Evolutionary conservation across 2,113 vertebrate genomes (phyloP), one percentile per base, ranked within the genome.

Genomic region (Cynocephalus volans): DNA sequence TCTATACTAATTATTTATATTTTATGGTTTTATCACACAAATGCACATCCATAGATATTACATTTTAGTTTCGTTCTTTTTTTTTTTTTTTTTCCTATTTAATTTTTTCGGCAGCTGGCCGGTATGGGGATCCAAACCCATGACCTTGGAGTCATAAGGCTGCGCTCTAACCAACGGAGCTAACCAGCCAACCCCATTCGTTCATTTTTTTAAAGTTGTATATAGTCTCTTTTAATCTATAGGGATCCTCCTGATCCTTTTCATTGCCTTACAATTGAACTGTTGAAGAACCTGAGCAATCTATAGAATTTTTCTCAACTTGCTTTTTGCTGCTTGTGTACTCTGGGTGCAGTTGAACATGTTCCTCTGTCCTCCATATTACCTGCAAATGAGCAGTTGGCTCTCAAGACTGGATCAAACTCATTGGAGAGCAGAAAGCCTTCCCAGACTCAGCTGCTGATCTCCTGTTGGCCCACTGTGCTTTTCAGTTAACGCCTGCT

Each of bases 21-120:
- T 85, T 90, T 79, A 87, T 62, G 52, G 41, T 75, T 86, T 81
- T 73, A 41, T 92, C 62, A 86, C 75, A 75, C 21, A 76, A 31
- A 14, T 93, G 9, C 77, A 9, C 76, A 60, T 77, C 79, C 8
- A n/a, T 48, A 72, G 41, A 65, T 64, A 65, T 69, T 58, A 11
- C 28, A 88, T 24, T 88, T 90, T 58, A 52, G 83, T 80, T 77
- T 92, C 31, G 45, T 60, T 33, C 10, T 15, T 90, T 84, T 31
- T 21, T 3, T 10, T 41, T 41, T 41, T 41, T 41, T 41, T 41
- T 41, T 41, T 41, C 41, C 41, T 41, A 41, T 41, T 41, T 41
- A 41, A 41, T 41, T 41, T 41, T 41, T 41, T 41, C 4, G 41
- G 41, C 41, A 41, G 41, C 41, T 41, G 41, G 41, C 41, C 4